phyloP scores from a whole-genome alignment of 2,888 invertebrate genomes.

The Cremastinae sp. region DNA sequence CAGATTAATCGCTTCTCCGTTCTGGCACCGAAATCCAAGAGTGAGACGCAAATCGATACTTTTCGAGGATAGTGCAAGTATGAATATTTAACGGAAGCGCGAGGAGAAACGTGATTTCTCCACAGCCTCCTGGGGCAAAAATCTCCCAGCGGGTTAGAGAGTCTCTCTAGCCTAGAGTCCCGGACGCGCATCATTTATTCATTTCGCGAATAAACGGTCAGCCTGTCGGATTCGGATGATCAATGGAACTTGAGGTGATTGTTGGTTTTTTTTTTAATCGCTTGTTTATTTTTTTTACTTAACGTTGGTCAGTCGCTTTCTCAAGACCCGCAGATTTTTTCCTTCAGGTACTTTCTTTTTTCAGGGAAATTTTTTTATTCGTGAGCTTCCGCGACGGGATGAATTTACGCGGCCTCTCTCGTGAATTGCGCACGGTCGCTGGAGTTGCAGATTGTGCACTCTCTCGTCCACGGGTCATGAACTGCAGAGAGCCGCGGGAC shows the following conservation, averaged over 20 bases:
- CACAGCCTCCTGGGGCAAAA: background rate
- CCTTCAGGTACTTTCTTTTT: background rate
- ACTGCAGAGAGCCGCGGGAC: slow-evolving; percentile 67
- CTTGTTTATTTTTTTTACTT: slow-evolving; percentile 9
- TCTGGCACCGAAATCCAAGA: slow-evolving; percentile 7
- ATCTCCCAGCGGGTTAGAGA: background rate
- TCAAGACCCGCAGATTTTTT: background rate
- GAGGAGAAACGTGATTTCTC: slow-evolving; percentile 27
- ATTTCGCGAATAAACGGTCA: slow-evolving; percentile 57
- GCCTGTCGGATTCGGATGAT: slow-evolving; percentile 49
- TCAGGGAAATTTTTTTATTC: background rate
- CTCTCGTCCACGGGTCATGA: slow-evolving; percentile 66
- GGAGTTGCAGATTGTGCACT: slow-evolving; percentile 45
- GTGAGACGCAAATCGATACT: slow-evolving; percentile 5
- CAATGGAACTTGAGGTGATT: slow-evolving; percentile 25
- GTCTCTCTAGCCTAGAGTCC: slow-evolving; percentile 18
- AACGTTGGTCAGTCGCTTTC: no score
- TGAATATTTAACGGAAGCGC: slow-evolving; percentile 14
- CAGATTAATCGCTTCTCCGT: slow-evolving; percentile 43
- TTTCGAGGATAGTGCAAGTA: slow-evolving; percentile 29
- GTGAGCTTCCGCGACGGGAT: background rate
- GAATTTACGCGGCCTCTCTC: slow-evolving; percentile 19
- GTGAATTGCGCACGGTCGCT: slow-evolving; percentile 8
- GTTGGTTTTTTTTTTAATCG: slow-evolving; percentile 23
- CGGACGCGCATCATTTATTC: slow-evolving; percentile 46